Conservation (phyloP, 2,888 invertebrate species). For the Mactromeris polynyma region DNA sequence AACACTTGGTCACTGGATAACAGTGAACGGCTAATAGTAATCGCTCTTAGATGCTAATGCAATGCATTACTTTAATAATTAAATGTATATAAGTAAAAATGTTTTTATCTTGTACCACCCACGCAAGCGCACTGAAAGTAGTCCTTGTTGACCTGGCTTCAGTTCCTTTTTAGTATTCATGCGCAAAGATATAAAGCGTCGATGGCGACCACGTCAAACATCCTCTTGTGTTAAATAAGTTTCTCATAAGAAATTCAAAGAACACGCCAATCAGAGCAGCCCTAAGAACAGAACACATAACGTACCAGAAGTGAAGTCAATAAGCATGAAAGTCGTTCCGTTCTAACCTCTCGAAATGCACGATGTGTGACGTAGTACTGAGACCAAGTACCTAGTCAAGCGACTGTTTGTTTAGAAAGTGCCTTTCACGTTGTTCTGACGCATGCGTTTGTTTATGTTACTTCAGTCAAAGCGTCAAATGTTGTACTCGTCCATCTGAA, state of each 20-base stretch:
- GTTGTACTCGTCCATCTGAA: too few relatives aligned
- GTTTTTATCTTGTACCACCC: neutral
- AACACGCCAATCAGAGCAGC: neutral
- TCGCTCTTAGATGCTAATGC: too few relatives aligned
- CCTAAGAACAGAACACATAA: neutral
- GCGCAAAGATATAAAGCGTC: conserved; percentile 4
- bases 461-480: neutral
- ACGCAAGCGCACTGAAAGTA: neutral
- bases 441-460: neutral
- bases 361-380: conserved; percentile 41
- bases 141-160: neutral
- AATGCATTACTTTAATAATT: too few relatives aligned
- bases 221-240: conserved; percentile 1
- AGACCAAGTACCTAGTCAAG: neutral
- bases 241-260: conserved; percentile 14
- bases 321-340: conserved; percentile 56
- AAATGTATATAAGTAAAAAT: too few relatives aligned
- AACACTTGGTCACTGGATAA: too few relatives aligned
- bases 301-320: conserved; percentile 41
- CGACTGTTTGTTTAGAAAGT: neutral
- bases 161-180: neutral
- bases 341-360: conserved; percentile 61
- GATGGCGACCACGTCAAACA: neutral
- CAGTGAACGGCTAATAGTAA: too few relatives aligned
- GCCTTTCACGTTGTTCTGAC: neutral